Evolutionary conservation across 2,888 invertebrate genomes (phyloP), one percentile per base, ranked within the genome.

Genomic region (Tuta absoluta): DNA sequence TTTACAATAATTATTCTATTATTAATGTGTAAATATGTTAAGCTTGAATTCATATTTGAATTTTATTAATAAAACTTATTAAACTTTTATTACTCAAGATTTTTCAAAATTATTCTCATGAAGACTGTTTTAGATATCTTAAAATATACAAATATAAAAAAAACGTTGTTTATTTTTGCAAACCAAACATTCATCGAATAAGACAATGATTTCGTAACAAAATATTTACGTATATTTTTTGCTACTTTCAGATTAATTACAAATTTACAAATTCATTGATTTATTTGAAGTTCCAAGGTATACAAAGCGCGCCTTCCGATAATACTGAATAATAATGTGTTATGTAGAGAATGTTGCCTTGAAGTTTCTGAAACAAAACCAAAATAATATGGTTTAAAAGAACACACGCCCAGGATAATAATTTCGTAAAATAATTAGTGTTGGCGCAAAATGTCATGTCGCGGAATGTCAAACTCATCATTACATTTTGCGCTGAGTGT

Each of bases 261-360:
- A 37, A 1, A n/a, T 56, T 38, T 41, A 10, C 38, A 3, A 17
- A 49, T 64, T 28, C 45, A 60, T 24, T 60, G n/a, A 45, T 45
- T 68, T 93, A 89, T 81, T 94, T 94, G 93, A 96, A 98, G 86
- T 98, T 95, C 98, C 98, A 98, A 19, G 98, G 98, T 82, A 98
- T 95, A 80, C 98, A 98, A 63, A 98, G 93, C 65, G 96, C 95
- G 0, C 98, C 98, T 85, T 98, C 98, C 0, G 95, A 95, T 79
- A 98, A 92, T 59, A 98, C 96, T 0, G 98, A 97, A 82, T 98
- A 98, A 86, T 98, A 98, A 80, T 97, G 97, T 0, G 98, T 96
- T 63, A 98, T 94, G 81, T 95, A 95, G 2, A 98, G 85, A 74
- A 95, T 94, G 59, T 95, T 93, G 59, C 95, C 95, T 68, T 93